Conservation (phyloP, 2,797 vertebrate species). For the Nyctalus aviator region DNA sequence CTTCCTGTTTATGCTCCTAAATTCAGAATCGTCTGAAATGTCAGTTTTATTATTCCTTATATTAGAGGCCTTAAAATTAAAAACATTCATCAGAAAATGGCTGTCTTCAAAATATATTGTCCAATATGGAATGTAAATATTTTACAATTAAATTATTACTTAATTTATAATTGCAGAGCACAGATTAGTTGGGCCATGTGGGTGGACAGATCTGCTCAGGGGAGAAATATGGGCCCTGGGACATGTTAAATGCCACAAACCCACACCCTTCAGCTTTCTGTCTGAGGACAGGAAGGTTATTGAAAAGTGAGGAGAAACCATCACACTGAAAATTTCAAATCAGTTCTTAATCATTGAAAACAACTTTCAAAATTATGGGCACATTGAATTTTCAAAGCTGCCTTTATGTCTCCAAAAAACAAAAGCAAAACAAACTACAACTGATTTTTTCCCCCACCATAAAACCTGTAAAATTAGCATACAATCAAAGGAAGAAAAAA, state of each 20-base stretch:
- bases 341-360: neutral
- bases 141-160: constrained; percentile 84
- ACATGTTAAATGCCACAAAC: neutral
- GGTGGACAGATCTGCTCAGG: constrained; percentile 43
- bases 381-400: constrained; percentile 15
- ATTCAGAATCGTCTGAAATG: constrained; percentile 88
- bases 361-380: neutral
- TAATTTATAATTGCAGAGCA: constrained; percentile 76
- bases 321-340: neutral
- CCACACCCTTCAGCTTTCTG: neutral
- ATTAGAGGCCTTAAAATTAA: constrained; percentile 91
- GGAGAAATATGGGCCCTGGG: neutral
- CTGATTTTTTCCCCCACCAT: neutral
- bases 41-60: constrained; percentile 90
- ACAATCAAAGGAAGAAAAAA: neutral
- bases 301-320: neutral
- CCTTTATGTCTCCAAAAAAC: neutral
- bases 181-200: constrained; percentile 26
- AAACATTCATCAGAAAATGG: constrained; percentile 91
- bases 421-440: neutral
- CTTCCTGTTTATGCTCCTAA: constrained; percentile 87
- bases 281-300: neutral
- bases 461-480: neutral
- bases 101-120: constrained; percentile 88
- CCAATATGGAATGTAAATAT: constrained; percentile 88